phyloP scores from a whole-genome alignment of 2,113 vertebrate species.

The Pithys albifrons region DNA sequence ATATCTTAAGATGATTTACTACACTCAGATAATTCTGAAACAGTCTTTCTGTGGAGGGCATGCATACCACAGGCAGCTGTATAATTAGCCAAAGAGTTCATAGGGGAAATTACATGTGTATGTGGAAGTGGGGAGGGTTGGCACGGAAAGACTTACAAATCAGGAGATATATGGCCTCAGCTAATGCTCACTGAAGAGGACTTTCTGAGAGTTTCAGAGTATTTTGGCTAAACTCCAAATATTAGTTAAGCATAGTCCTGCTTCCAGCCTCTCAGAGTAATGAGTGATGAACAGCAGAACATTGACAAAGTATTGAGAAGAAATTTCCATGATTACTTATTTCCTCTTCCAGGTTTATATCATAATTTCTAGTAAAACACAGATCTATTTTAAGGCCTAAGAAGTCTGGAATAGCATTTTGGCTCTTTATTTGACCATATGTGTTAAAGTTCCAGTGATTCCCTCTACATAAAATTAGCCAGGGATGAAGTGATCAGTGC shows the following conservation, averaged over 20 bases:
- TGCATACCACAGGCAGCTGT: conserved; percentile 9
- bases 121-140: background rate
- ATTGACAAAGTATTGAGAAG: background rate
- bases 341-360: conserved; percentile 15
- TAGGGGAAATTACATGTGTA: background rate
- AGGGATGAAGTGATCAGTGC: background rate
- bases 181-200: background rate
- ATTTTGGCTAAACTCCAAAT: background rate
- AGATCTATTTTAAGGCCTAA: conserved; percentile 10
- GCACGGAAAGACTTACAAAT: background rate
- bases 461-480: background rate
- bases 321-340: background rate
- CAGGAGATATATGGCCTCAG: background rate
- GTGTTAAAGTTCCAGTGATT: conserved; percentile 24
- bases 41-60: background rate
- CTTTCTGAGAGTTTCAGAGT: background rate
- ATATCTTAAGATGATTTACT: conserved; percentile 57
- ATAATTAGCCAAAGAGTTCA: background rate
- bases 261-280: background rate
- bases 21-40: conserved; percentile 26
- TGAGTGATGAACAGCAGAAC: background rate
- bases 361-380: background rate
- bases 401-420: conserved; percentile 40
- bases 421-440: conserved; percentile 16
- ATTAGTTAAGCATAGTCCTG: background rate